Conservation (phyloP, 2,113 vertebrate genomes). For the Tupaia chinensis region DNA sequence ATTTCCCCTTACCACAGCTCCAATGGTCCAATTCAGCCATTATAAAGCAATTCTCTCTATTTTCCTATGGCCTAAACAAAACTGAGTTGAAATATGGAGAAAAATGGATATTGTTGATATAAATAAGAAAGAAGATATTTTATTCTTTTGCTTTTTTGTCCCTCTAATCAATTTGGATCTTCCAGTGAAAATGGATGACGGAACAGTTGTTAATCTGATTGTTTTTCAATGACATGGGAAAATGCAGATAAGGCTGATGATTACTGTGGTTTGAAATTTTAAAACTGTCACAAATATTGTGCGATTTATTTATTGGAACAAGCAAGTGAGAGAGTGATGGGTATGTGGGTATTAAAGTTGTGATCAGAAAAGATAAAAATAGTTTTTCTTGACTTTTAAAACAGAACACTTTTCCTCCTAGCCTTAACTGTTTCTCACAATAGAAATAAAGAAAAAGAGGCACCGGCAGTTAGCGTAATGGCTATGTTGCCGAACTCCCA, state of each 20-base stretch:
- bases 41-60: conserved; percentile 26
- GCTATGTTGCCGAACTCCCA: too few species aligned
- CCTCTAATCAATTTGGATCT: neutral
- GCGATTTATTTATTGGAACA: neutral
- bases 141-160: neutral
- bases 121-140: neutral
- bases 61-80: conserved; percentile 10
- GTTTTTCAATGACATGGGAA: neutral
- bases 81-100: neutral
- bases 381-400: neutral
- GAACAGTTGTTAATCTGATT: neutral
- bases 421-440: neutral
- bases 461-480: too few species aligned
- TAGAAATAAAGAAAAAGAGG: neutral
- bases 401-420: neutral
- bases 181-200: neutral
- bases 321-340: neutral
- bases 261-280: neutral
- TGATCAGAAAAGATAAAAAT: neutral
- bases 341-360: neutral
- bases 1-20: neutral
- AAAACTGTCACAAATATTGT: neutral
- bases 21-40: neutral
- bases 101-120: neutral
- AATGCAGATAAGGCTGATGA: neutral